Base-by-base conservation (phyloP, 2,888 invertebrate species). In the Torymus auratus region DNA sequence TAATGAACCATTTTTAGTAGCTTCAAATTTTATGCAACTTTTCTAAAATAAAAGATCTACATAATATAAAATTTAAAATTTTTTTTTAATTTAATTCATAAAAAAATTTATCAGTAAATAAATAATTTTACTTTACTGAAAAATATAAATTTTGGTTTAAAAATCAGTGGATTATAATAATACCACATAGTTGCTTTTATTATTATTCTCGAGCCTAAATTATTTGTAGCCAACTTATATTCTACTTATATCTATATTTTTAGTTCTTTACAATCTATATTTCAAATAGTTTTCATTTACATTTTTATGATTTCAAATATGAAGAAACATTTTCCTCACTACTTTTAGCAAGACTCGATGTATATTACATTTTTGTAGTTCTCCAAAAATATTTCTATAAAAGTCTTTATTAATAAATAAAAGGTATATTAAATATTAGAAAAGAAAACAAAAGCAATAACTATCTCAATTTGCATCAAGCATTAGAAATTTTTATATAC, bases 101-200 rank as follows among this genome's bases (percentile, higher is more conserved):
- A 70, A 71, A 28, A 55, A 50, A 64, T 28, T 56, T 3, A 20
- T 53, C 5, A 15, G 17, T 12, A 17, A 53, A 52, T 17, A 76
- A n/a, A 74, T 58, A 74, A 64, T 20, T 81, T 81, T 76, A 76
- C 72, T 80, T 53, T 65, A 68, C 20, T 69, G 28, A 77, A 81
- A 81, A 77, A 78, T 70, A 78, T 55, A 17, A 41, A 75, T 56
- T 64, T 55, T 75, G 53, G 50, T 62, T 81, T 58, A 56, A 23
- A 23, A 76, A 58, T 28, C 20, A 60, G 41, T 50, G 56, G 13
- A 70, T 50, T 28, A 73, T 17, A 62, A 69, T 73, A 55, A 72
- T 52, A 61, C 55, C 67, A 67, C 7, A 58, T 62, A 67, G n/a
- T 20, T 72, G 7, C 50, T 64, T 53, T 72, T 58, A 72, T 68